phyloP scores from a whole-genome alignment of 2,113 vertebrate genomes.

The Aptenodytes patagonicus region DNA sequence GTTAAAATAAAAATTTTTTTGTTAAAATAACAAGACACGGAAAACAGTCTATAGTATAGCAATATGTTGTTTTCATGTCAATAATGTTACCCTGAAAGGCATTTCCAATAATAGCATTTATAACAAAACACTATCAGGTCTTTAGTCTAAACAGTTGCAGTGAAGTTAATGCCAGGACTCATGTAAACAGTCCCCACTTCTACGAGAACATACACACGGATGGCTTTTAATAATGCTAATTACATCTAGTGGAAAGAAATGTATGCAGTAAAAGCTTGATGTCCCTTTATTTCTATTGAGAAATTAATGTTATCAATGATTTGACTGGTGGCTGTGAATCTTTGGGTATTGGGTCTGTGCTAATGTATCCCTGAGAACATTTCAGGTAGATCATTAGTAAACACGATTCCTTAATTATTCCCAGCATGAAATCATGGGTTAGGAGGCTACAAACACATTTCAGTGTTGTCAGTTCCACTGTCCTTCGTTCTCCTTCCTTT shows the following conservation, averaged over 20 bases:
- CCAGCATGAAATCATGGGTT: fast-evolving
- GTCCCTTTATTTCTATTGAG: neutral
- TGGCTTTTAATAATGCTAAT: neutral
- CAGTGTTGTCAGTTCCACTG: neutral
- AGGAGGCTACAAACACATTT: neutral
- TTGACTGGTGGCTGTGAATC: neutral
- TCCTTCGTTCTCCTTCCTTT: neutral
- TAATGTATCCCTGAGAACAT: neutral
- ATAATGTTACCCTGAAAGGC: neutral
- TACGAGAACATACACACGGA: neutral
- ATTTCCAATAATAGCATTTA: neutral
- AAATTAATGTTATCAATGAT: neutral
- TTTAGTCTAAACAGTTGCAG: neutral
- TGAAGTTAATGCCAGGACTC: neutral
- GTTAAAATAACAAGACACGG: neutral
- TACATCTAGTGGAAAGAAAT: neutral
- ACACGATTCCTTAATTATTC: neutral
- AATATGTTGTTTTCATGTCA: neutral
- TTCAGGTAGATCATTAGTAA: neutral
- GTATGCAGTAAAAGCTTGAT: neutral
- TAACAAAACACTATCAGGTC: neutral
- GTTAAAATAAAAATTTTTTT: neutral
- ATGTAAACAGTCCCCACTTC: neutral
- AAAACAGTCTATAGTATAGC: neutral
- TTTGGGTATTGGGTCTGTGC: neutral